Percentiles rank a stretch among this genome's conserved stretches.
Evolutionary conservation across 2,113 vertebrate genomes (phyloP).

Genomic region (Bos javanicus): DNA sequence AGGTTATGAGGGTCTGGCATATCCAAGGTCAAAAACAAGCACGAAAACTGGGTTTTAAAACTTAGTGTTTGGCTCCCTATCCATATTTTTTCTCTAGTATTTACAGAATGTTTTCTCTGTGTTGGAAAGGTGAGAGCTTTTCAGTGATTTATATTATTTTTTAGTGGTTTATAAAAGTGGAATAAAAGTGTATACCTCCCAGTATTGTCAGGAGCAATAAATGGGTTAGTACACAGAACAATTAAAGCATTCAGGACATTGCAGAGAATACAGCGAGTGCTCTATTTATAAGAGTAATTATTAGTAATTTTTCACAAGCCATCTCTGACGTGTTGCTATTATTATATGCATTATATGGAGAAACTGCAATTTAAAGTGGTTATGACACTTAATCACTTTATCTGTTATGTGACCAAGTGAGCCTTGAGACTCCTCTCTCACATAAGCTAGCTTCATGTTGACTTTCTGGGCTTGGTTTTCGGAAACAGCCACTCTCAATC

Average conservation of each 20-base stretch:
- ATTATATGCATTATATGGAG: neutral
- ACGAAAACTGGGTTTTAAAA: slow-evolving; percentile 2
- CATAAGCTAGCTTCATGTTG: neutral
- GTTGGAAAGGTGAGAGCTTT: neutral
- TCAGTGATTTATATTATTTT: neutral
- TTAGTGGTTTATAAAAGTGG: neutral
- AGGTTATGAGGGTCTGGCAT: neutral
- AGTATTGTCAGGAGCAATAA: neutral
- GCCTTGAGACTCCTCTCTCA: neutral
- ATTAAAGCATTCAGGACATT: neutral
- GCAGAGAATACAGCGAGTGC: neutral
- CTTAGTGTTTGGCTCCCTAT: neutral
- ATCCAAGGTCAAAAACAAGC: neutral
- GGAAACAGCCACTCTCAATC: neutral
- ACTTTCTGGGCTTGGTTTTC: neutral
- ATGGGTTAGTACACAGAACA: neutral
- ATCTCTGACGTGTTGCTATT: neutral
- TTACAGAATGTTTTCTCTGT: neutral
- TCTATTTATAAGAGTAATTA: neutral
- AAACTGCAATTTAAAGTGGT: neutral
- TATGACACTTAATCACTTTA: neutral
- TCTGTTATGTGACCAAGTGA: neutral
- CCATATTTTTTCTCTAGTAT: neutral
- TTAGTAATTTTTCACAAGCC: neutral
- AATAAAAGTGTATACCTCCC: neutral